These are phyloP conservation scores for Ochotona curzoniae DNA, from an alignment of 2,113 vertebrate genomes.

Conservation along the genomic window DNA sequence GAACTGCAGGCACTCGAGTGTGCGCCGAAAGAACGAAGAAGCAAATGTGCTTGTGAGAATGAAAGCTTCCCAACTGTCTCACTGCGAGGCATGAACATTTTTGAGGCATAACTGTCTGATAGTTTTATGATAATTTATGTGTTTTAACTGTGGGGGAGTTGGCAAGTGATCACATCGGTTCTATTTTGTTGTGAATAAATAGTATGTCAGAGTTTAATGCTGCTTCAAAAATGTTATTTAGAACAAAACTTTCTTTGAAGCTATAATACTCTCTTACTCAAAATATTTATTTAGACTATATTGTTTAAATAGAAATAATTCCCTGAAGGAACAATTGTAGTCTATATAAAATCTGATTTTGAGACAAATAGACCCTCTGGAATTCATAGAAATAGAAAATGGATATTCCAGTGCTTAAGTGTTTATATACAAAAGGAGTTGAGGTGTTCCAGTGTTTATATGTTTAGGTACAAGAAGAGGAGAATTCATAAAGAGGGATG, in stretches of 20 bases:
- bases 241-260: conserved; percentile 79
- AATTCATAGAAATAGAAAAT: conserved; percentile 71
- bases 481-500: conserved; percentile 41
- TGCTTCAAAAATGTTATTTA: conserved; percentile 75
- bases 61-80: neutral
- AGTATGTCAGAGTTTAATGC: conserved; percentile 70
- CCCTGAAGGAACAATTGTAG: conserved; percentile 66
- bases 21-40: neutral
- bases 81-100: conserved; percentile 22
- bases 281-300: conserved; percentile 79
- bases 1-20: neutral
- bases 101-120: conserved; percentile 66
- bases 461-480: conserved; percentile 56
- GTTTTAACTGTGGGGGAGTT: conserved; percentile 66
- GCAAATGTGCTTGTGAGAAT: neutral
- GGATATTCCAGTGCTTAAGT: conserved; percentile 56
- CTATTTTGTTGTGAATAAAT: conserved; percentile 76
- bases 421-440: conserved; percentile 68
- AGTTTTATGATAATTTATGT: conserved; percentile 71
- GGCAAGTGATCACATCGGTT: conserved; percentile 61
- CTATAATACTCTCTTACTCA: conserved; percentile 59
- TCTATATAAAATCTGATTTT: conserved; percentile 68
- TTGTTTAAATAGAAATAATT: conserved; percentile 76
- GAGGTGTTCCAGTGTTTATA: conserved; percentile 63
- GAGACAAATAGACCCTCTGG: conserved; percentile 70